Conservation (phyloP, 2,113 vertebrate species). For the Pardalotus punctatus region DNA sequence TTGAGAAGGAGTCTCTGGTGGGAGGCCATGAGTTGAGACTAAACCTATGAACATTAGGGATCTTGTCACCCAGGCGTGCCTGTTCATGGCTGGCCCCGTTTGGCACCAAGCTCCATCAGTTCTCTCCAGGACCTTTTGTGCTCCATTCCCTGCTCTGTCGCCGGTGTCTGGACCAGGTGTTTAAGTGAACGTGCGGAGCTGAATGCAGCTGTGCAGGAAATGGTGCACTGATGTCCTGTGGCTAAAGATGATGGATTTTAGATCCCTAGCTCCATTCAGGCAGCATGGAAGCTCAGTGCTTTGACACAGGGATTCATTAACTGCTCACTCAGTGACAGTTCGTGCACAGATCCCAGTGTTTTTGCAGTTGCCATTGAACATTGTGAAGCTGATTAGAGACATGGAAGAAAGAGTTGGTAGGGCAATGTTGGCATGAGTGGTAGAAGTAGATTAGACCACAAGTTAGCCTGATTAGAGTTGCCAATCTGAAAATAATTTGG, state of each 20-base stretch:
- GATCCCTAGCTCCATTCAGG: conserved; percentile 2
- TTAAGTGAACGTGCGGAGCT: background rate
- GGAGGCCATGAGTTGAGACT: background rate
- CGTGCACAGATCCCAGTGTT: background rate
- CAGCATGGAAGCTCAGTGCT: background rate
- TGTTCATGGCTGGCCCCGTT: background rate
- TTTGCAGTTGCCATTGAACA: background rate
- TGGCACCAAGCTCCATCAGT: background rate
- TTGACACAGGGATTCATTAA: conserved; percentile 59
- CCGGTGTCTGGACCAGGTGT: background rate
- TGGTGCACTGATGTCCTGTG: conserved; percentile 29
- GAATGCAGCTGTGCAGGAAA: conserved; percentile 38
- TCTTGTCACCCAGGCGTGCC: background rate
- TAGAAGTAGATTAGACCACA: background rate
- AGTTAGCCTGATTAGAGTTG: background rate
- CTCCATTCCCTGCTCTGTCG: background rate
- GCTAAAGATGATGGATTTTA: conserved; percentile 65
- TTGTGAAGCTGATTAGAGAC: conserved; percentile 26
- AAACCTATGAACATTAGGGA: background rate
- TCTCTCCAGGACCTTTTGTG: background rate
- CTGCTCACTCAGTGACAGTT: background rate
- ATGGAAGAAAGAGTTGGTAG: background rate
- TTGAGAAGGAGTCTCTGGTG: background rate
- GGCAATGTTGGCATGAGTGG: background rate
- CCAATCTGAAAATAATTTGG: background rate